Evolutionary conservation across 2,113 vertebrate genomes (phyloP), one percentile per base, ranked within the genome.

Genomic region (Osmerus mordax): DNA sequence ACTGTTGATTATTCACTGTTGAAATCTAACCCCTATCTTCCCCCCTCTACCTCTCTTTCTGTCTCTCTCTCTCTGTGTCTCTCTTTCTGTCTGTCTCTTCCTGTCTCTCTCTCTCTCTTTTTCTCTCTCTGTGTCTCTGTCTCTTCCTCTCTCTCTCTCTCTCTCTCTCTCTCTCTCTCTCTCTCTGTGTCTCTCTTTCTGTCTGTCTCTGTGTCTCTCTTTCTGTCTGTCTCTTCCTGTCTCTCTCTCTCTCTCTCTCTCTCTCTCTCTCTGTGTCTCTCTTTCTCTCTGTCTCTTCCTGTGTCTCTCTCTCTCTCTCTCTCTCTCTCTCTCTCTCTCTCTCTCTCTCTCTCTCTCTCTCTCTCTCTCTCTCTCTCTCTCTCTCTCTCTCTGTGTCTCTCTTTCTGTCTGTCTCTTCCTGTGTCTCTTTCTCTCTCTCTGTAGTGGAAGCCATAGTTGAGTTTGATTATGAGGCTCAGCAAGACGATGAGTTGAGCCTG

Each of bases 401-500:
- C 6, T 41, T 4, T 47, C 51, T 36, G 23, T 23, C 66, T 25
- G 4, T 41, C 9, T 3, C 16, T 47, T 32, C 3, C 8, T 19
- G 25, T 61, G 18, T 53, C n/a, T 76, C 36, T 73, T 25, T 63
- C 18, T 65, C 32, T 73, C 23, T 74, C 13, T 56, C 2, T 69
- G 6, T 51, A 96, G 97, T 99, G 95, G 97, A 99, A 91, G 97
- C 96, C 83, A 94, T 99, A 92, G 97, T 96, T 94, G 97, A 98
- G 91, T 99, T 97, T 82, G 95, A 98, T 87, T 99, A 99, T 92
- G 95, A 97, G 92, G 96, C 96, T 91, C 97, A 98, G 87, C 97
- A 97, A 67, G 96, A 97, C 53, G 97, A 99, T 87, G 97, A 99
- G 95, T 94, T 99, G 96, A 98, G 95, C 4, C 96, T 99, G 90